These are phyloP conservation scores for Drosophila miranda DNA, from an alignment of 1,140 invertebrate genomes.

Conservation along the genomic window DNA sequence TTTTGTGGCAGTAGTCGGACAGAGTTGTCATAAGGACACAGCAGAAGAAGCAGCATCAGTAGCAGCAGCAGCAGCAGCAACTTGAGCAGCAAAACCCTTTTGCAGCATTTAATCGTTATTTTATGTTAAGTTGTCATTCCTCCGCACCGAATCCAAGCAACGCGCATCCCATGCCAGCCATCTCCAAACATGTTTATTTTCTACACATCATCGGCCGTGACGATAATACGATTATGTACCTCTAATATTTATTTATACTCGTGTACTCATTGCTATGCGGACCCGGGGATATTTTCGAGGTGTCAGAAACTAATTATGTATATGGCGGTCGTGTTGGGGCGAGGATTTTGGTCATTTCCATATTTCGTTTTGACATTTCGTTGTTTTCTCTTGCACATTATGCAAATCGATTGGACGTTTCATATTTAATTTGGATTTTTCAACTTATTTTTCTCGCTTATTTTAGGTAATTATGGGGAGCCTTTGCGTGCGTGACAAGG, in stretches of 20 bases:
- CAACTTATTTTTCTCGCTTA: neutral
- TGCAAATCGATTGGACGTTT: conserved; percentile 28
- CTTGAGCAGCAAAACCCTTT: conserved; percentile 43
- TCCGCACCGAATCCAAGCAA: conserved; percentile 3
- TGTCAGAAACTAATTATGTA: conserved; percentile 70
- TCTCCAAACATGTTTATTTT: conserved; percentile 34
- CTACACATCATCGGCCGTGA: conserved; percentile 26
- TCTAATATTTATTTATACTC: conserved; percentile 26
- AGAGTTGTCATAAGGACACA: conserved; percentile 76
- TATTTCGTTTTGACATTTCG: conserved; percentile 1
- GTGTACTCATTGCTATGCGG: conserved; percentile 24
- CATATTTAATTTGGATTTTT: conserved; percentile 36
- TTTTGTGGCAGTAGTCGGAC: conserved; percentile 61
- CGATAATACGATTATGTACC: conserved; percentile 25
- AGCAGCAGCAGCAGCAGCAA: conserved; percentile 15
- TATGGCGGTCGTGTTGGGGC: conserved; percentile 1
- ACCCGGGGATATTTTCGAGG: conserved; percentile 34
- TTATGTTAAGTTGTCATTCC: conserved; percentile 61
- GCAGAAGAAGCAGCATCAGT: conserved; percentile 2
- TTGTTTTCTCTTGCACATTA: conserved; percentile 26
- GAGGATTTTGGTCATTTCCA: neutral
- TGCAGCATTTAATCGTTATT: conserved; percentile 69
- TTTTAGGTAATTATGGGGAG: conserved; percentile 32
- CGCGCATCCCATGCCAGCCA: conserved; percentile 21
- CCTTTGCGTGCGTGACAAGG: conserved; percentile 33